A percentile compares a stretch with the other conserved stretches of the same genome.
Conservation (phyloP, 2,113 vertebrate species). For the Platysternon megacephalum region DNA sequence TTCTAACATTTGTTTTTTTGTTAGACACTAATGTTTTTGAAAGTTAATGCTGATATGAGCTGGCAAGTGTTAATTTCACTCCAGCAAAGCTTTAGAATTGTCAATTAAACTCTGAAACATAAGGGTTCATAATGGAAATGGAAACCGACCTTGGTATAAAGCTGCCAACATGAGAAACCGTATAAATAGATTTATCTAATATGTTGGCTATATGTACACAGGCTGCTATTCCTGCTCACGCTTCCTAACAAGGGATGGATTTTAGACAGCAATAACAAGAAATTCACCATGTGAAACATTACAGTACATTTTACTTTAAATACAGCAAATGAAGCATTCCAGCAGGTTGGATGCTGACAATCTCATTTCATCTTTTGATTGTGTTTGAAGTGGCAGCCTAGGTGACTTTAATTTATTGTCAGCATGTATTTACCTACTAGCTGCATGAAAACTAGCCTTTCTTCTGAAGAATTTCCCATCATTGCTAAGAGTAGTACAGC, state of each 20-base stretch:
- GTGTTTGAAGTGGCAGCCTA: not conserved
- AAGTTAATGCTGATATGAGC: not conserved
- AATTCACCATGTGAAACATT: not conserved
- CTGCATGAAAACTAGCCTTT: not conserved
- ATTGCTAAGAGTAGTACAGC: not conserved
- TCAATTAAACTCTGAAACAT: constrained; percentile 14
- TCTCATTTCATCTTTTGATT: not conserved
- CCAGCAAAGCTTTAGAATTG: constrained; percentile 29
- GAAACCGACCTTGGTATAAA: not conserved
- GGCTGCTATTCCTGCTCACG: not conserved
- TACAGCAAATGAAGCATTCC: constrained; percentile 26
- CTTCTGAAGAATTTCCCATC: not conserved
- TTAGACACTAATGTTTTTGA: not conserved
- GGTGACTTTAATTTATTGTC: not conserved
- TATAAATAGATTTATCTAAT: not conserved
- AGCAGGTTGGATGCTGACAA: not conserved
- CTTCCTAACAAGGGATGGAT: not conserved
- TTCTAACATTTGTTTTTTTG: constrained; percentile 28
- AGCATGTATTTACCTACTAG: not conserved
- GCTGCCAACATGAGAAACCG: not conserved
- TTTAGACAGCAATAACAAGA: constrained; percentile 31
- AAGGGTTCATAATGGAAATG: not conserved
- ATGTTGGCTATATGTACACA: not conserved
- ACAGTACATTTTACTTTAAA: constrained; percentile 20
- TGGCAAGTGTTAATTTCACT: constrained; percentile 25